Base-by-base conservation (phyloP, 1,140 invertebrate genomes). In the Cylas formicarius region DNA sequence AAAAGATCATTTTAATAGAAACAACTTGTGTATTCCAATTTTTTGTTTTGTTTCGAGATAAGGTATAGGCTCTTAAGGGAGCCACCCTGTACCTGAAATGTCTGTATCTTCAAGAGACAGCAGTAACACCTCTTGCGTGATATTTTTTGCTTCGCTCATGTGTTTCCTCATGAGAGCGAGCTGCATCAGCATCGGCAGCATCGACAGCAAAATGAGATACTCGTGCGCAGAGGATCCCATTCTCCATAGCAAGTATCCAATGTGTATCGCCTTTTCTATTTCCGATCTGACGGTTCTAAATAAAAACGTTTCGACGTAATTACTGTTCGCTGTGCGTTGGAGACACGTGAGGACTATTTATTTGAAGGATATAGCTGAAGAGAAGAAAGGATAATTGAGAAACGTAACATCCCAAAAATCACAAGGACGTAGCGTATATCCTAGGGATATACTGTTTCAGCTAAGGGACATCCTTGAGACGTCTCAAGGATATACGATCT, bases 81-180 rank as follows among this genome's bases (percentile, higher is more conserved):
- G 10, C 21, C 21, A 13, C 14, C 13, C 14, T 63, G 53, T 56
- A 44, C 67, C 65, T 2, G 68, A 71, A 55, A 69, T 70, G 49
- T 74, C 71, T 22, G 60, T 41, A 40, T 70, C 59, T 22, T 63
- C 57, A 22, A 52, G 48, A 2, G 67, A 58, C 10, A 63, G 48
- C 21, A 63, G 65, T 55, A 71, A 65, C 17, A 73, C 56, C 57
- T 72, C 66, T 35, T 64, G 57, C 8, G 72, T 44, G 13, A 69
- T 53, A 3, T 56, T 38, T 4, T 67, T 50, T 1, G 60, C 61
- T 53, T 71, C 67, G 11, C 52, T 51, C 20, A 66, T 55, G 22
- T 64, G 62, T n/a, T 61, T 60, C 5, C 63, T 50, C 2, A 63
- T 37, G 37, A 72, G 51, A 6, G 68, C 46, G 6, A 68, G 34